phyloP scores from a whole-genome alignment of 2,797 vertebrate genomes.

The Bradypodion ventrale region DNA sequence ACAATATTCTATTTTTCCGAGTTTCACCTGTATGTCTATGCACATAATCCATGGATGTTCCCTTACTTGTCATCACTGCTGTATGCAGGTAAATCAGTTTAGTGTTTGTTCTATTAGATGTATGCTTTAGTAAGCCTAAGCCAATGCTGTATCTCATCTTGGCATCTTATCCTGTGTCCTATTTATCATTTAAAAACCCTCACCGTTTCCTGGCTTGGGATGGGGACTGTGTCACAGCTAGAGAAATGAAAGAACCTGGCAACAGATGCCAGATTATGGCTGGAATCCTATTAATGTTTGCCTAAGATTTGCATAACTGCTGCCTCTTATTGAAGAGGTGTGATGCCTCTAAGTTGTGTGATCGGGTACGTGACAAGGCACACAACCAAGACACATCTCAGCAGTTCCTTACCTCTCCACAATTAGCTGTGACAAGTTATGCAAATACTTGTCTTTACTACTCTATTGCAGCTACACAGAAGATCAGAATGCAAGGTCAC shows the following conservation, averaged over 20 bases:
- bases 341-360: too few relatives aligned
- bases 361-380: too few relatives aligned
- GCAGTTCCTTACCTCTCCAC: too few relatives aligned
- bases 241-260: background rate
- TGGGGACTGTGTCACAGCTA: background rate
- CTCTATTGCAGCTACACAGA: background rate
- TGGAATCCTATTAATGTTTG: background rate
- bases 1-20: too few relatives aligned
- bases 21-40: too few relatives aligned
- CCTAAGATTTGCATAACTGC: too few relatives aligned
- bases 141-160: background rate
- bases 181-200: background rate
- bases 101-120: background rate
- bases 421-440: too few relatives aligned
- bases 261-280: background rate
- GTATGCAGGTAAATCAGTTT: background rate
- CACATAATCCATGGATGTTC: too few relatives aligned
- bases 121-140: background rate
- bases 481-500: background rate
- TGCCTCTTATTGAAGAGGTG: too few relatives aligned
- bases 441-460: too few relatives aligned
- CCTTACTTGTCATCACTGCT: background rate
- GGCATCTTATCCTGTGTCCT: background rate
- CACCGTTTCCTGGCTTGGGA: background rate
- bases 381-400: too few relatives aligned